Percentiles rank a stretch among this genome's conserved stretches.
Conservation (phyloP, 2,888 invertebrate species). For the Gordius sp. region DNA sequence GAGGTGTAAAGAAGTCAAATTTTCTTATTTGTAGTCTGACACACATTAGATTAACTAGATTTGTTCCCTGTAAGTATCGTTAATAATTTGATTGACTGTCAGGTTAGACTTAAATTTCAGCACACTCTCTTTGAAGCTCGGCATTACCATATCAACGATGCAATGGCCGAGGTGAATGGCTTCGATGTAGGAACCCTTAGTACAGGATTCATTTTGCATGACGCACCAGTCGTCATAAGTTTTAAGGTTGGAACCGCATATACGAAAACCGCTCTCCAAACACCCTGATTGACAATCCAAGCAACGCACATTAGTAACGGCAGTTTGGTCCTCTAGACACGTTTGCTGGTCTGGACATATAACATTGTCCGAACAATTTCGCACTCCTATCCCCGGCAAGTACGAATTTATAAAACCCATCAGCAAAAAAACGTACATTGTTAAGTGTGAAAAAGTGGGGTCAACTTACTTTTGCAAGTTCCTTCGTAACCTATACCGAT, state of each 20-base stretch:
- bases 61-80: too few relatives aligned
- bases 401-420: too few relatives aligned
- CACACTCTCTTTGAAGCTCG: too few relatives aligned
- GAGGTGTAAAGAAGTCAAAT: too few relatives aligned
- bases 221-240: not conserved
- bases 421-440: not conserved
- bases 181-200: not conserved
- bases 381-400: too few relatives aligned
- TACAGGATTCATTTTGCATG: not conserved
- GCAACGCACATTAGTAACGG: not conserved
- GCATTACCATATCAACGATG: too few relatives aligned
- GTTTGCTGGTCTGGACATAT: not conserved
- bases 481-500: conserved; percentile 8
- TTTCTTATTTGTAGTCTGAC: too few relatives aligned
- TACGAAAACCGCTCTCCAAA: not conserved
- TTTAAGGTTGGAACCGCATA: not conserved
- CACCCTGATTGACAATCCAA: not conserved
- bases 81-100: too few relatives aligned
- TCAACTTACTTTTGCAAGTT: not conserved
- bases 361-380: too few relatives aligned
- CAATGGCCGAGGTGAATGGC: not conserved
- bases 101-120: too few relatives aligned
- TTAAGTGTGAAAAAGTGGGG: not conserved
- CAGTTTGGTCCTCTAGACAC: not conserved
- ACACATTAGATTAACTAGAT: too few relatives aligned